phyloP scores from a whole-genome alignment of 2,113 vertebrate genomes.

The Centropus bengalensis region DNA sequence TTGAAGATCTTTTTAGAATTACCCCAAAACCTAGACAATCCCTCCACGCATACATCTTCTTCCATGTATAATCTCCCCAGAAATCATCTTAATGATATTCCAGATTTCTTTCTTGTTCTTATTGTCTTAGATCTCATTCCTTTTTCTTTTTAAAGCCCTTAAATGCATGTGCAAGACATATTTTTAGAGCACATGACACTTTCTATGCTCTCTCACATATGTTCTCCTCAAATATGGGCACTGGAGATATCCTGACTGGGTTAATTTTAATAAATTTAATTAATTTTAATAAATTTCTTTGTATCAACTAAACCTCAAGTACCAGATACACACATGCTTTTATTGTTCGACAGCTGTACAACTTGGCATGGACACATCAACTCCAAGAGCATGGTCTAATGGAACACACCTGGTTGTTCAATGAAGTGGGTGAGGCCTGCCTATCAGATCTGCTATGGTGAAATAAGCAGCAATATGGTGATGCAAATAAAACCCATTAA shows the following conservation, averaged over 20 bases:
- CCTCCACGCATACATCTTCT: not conserved
- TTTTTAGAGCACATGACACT: not conserved
- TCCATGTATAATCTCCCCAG: not conserved
- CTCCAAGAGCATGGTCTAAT: not conserved
- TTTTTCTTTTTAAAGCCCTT: not conserved
- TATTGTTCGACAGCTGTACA: not conserved
- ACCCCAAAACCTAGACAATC: not conserved
- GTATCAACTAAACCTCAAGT: fast-evolving
- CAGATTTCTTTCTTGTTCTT: not conserved
- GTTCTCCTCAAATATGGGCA: not conserved
- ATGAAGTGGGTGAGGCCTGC: fast-evolving
- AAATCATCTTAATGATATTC: not conserved
- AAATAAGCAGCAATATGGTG: not conserved
- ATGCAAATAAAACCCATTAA: not conserved
- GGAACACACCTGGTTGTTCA: not conserved
- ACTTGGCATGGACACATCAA: fast-evolving
- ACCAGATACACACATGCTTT: fast-evolving
- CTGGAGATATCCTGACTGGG: not conserved
- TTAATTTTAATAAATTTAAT: not conserved
- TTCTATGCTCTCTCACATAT: not conserved
- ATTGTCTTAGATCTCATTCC: not conserved
- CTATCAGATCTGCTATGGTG: not conserved
- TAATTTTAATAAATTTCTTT: not conserved
- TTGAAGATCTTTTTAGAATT: not conserved
- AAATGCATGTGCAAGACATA: not conserved